Evolutionary conservation across 2,797 vertebrate genomes (phyloP), one percentile per base, ranked within the genome.

Genomic region (Miichthys miiuy): DNA sequence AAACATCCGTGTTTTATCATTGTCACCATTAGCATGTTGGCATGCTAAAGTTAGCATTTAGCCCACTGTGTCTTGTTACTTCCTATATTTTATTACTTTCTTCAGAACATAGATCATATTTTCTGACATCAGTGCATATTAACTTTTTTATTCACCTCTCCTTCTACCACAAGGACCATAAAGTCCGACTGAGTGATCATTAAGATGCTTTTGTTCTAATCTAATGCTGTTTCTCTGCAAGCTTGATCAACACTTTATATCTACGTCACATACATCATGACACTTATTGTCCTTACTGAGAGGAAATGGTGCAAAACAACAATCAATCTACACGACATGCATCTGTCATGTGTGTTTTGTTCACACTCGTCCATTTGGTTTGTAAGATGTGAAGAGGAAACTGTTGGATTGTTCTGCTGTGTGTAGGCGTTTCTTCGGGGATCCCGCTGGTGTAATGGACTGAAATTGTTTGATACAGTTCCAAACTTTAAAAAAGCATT

Each of bases 401-500:
- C 27, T 42, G 6, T 52, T n/a, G 6, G 11, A 48, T 67, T 42
- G 52, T 62, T 64, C 20, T 55, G 0, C 25, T 34, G 23, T n/a
- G 50, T 48, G 46, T 41, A 21, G 47, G 23, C 0, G 12, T 38
- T 11, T 71, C 41, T 74, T 65, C 64, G 30, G 62, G 71, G 34
- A 75, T 50, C 42, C 41, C 12, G 18, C 44, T 69, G 54, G 34
- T 62, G 65, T 44, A 71, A 83, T 66, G 44, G 20, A 47, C 18
- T 64, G 21, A 77, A 77, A 34, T 65, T 17, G 16, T 79, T 60
- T 42, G 14, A 25, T 57, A 38, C n/a, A 46, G 66, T 67, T 72
- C 14, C 3, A 6, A 30, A 52, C 30, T 38, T 77, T n/a, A 48
- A 61, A 51, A 51, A 17, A 18, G 8, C 1, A 44, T 50, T 60